Percentiles rank a stretch among this genome's conserved stretches.
phyloP scores from a whole-genome alignment of 2,888 invertebrate species.

The Leistus spinibarbis region DNA sequence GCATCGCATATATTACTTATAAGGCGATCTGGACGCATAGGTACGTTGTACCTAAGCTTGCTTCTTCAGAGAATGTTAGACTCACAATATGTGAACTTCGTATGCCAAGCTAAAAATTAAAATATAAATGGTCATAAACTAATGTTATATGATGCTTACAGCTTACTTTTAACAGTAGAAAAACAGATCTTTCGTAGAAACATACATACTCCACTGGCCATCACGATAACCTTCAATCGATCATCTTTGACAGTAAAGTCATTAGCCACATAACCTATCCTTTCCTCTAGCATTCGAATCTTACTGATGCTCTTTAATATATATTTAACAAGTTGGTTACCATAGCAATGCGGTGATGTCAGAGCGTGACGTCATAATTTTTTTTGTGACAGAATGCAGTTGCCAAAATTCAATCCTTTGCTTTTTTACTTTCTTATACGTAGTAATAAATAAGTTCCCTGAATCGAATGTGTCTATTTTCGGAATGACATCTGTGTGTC shows the following conservation, averaged over 20 bases:
- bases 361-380: not conserved
- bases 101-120: too few species aligned
- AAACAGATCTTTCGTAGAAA: not conserved
- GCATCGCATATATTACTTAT: too few species aligned
- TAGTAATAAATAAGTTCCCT: too few species aligned
- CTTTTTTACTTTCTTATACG: not conserved
- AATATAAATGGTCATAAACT: too few species aligned
- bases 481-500: too few species aligned
- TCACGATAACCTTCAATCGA: not conserved
- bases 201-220: not conserved
- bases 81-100: too few species aligned
- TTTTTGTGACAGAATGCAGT: not conserved
- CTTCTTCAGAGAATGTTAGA: too few species aligned
- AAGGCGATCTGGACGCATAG: too few species aligned
- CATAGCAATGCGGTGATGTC: slow-evolving; percentile 3
- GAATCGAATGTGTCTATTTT: too few species aligned
- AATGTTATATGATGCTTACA: too few species aligned
- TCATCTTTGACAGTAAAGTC: not conserved
- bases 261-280: not conserved
- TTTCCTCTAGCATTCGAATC: not conserved
- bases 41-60: too few species aligned
- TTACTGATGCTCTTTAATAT: not conserved
- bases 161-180: not conserved
- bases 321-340: slow-evolving; percentile 12
- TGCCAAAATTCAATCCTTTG: slow-evolving; percentile 5